Base-by-base conservation (phyloP, 2,888 invertebrate species). In the Syrphus vitripennis region DNA sequence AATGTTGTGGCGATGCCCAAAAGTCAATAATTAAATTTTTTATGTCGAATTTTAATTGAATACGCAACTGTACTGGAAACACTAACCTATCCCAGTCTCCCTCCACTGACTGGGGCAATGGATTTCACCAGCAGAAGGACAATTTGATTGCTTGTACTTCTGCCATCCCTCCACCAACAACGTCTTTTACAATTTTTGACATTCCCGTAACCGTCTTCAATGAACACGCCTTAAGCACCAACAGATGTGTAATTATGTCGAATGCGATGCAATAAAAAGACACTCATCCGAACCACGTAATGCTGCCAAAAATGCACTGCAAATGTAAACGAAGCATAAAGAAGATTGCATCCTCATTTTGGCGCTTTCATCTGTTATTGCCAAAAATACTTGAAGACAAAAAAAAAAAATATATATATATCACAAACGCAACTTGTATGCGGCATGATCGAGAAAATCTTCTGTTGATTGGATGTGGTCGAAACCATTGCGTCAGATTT, bases 191-290 rank as follows among this genome's bases (percentile, higher is more conserved):
- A 48, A 26, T 69, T 67, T 31, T 61, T 61, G 69, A 74, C 65
- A 69, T 74, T 65, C 65, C 67, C 50, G 57, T 59, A 63, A 57
- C 69, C 42, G 45, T 37, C 50, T 67, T 72, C 48, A 37, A 45
- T 37, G 69, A 75, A 79, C 65, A 79, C 83, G 79, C 75, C 79
- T 83, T 79, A 70, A 65, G 70, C 34, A 65, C 42, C 70, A 75
- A 75, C 83, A 83, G 79, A 83, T 79, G 83, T 83, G 79, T 83
- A 79, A 79, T 83, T 79, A 83, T 83, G 83, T 83, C 83, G 79
- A 83, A 70, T 71, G 83, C 74, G 48, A 74, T 78, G 74, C 70
- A 83, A 83, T 83, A 83, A 83, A 83, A 76, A 79, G 63, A 70
- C 63, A 79, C 83, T 79, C 79, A 71, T 31, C 48, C 70, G 14